Base-by-base conservation (phyloP, 2,797 vertebrate species). In the Enteromius radiatus region DNA sequence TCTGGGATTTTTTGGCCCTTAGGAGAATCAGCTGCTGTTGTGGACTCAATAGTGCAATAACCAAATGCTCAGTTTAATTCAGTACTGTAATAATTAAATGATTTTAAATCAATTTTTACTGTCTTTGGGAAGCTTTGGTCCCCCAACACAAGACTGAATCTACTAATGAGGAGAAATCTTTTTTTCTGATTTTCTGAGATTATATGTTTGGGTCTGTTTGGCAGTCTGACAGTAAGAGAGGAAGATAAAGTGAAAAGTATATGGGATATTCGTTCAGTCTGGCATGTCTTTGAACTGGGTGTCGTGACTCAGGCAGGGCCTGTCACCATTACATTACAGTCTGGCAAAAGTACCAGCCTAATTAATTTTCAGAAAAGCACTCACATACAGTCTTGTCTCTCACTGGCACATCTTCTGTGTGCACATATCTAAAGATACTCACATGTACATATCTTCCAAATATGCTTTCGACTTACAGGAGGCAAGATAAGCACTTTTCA, bases 271-370 rank as follows among this genome's bases (percentile, higher is more conserved):
- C n/a, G 47, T 69, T 79, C 74, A 78, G 26, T 71, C 52, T 81
- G 86, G 84, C 81, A 81, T 78, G 33, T 61, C 78, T 81, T 78
- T 87, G 87, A 86, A 83, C 61, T 45, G 28, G 36, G n/a, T 82
- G 61, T 83, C 36, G 28, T 65, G 54, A 71, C 43, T 84, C 79
- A 74, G 75, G 15, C 38, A 59, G 38, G 7, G 36, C 38, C n/a
- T 26, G 74, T 86, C 41, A 78, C 73, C 63, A 69, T 38, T 33
- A 63, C 19, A 41, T 84, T 49, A 82, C 67, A 75, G 70, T 23
- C 26, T 49, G 41, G 9, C 64, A 80, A 78, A 82, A 84, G 45
- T 21, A 26, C 52, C 70, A 81, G 78, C 45, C 83, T 77, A 84
- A 82, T 81, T 85, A 65, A 61, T 65, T 43, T 73, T 68, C 74